Conservation (phyloP, 2,888 invertebrate species). For the Zygaena filipendulae region DNA sequence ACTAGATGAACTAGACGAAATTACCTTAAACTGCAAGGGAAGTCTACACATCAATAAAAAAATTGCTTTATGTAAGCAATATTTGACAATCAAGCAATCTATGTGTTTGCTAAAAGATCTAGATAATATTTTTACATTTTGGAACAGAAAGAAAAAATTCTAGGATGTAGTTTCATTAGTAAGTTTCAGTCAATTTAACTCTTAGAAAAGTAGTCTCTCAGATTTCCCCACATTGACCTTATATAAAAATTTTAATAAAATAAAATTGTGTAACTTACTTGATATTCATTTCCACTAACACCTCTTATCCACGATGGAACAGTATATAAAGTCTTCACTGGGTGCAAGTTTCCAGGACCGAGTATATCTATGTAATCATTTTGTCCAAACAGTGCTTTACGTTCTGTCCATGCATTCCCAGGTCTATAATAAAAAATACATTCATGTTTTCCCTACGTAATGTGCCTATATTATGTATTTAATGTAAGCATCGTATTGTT, state of each 20-base stretch:
- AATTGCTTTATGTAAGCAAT: no score
- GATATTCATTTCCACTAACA: conserved; percentile 81
- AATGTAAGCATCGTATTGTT: no score
- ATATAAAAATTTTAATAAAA: conserved; percentile 1
- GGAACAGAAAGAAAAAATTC: neutral
- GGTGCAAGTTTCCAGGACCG: conserved; percentile 84
- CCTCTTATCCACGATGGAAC: conserved; percentile 93
- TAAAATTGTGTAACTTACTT: conserved; percentile 49
- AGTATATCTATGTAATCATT: conserved; percentile 98
- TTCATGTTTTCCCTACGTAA: no score
- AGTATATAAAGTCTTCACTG: conserved; percentile 84
- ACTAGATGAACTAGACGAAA: no score
- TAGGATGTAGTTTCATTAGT: neutral
- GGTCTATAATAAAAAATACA: conserved; percentile 69
- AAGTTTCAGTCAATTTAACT: neutral
- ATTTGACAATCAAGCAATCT: no score
- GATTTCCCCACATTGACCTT: no score
- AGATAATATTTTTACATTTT: neutral
- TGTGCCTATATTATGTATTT: no score
- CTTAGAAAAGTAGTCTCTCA: neutral
- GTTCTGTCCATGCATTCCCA: conserved; percentile 78
- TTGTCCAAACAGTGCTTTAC: conserved; percentile 89
- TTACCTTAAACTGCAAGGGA: no score
- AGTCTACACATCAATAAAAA: no score
- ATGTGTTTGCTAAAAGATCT: no score